Percentiles rank a stretch among this genome's conserved stretches.
phyloP scores from a whole-genome alignment of 2,888 invertebrate genomes.

The Trichopoda pennipes region DNA sequence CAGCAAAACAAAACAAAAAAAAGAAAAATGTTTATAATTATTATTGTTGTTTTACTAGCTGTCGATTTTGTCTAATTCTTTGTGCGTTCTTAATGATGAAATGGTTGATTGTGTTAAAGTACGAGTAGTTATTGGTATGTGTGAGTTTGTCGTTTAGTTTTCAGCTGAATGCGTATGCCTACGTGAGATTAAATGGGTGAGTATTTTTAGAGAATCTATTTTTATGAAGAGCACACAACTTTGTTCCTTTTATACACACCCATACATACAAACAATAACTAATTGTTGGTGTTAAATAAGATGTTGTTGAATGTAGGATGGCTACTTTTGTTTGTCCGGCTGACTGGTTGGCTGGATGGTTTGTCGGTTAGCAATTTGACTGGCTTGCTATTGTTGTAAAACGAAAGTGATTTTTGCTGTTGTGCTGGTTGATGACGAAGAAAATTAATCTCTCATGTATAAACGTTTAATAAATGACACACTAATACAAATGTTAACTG shows the following conservation, averaged over 20 bases:
- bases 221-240: slow-evolving; percentile 23
- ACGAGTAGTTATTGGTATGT: slow-evolving; percentile 15
- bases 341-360: slow-evolving; percentile 11
- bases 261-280: slow-evolving; percentile 15
- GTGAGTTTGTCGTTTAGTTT: not conserved
- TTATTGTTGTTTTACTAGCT: slow-evolving; percentile 12
- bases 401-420: slow-evolving; percentile 28
- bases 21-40: slow-evolving; percentile 11
- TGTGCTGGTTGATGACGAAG: slow-evolving; percentile 31
- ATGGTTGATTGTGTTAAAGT: slow-evolving; percentile 51
- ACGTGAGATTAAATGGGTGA: slow-evolving; percentile 17
- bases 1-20: not conserved
- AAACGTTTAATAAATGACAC: slow-evolving; percentile 9
- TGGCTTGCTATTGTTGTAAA: slow-evolving; percentile 29
- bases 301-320: slow-evolving; percentile 54
- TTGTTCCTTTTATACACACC: slow-evolving; percentile 13
- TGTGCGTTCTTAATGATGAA: slow-evolving; percentile 62
- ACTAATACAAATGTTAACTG: not conserved
- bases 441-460: slow-evolving; percentile 23
- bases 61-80: slow-evolving; percentile 34
- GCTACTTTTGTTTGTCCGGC: slow-evolving; percentile 8
- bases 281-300: slow-evolving; percentile 55
- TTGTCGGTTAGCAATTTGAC: slow-evolving; percentile 20
- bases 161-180: slow-evolving; percentile 1
- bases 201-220: slow-evolving; percentile 38